Conservation (phyloP, 2,888 invertebrate species). For the Mycalesis mineus region DNA sequence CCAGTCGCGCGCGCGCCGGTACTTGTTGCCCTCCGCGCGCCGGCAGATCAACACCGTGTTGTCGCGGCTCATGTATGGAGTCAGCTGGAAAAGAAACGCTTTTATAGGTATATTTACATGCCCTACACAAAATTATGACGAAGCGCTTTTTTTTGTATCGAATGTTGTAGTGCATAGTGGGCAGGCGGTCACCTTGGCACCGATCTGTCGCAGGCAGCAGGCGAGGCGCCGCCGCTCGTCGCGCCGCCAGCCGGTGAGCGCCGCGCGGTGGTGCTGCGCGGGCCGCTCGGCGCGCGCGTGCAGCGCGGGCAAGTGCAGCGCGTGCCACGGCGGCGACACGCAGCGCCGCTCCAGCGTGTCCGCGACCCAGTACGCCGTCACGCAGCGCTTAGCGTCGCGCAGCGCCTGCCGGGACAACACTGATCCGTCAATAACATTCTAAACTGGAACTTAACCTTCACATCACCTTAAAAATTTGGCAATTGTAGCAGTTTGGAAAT, state of each 20-base stretch:
- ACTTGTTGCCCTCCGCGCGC: constrained; percentile 92
- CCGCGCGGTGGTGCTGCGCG: constrained; percentile 86
- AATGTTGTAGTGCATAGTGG: too few species aligned
- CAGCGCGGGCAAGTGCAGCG: constrained; percentile 92
- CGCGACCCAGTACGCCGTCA: constrained; percentile 93
- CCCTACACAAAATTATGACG: too few species aligned
- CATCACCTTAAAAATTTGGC: too few species aligned
- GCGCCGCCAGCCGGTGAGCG: constrained; percentile 93
- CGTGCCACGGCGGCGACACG: constrained; percentile 94
- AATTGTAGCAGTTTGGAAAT: too few species aligned
- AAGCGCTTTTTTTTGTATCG: too few species aligned
- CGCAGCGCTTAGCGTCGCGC: constrained; percentile 83
- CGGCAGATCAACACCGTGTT: constrained; percentile 87
- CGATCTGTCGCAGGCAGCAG: constrained; percentile 89
- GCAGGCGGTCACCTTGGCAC: constrained; percentile 82
- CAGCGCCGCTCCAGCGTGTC: constrained; percentile 92
- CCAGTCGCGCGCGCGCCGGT: constrained; percentile 94
- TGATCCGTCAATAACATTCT: too few species aligned
- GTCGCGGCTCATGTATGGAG: constrained; percentile 86
- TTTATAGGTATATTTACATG: too few species aligned
- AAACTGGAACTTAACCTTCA: too few species aligned
- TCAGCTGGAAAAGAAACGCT: too few species aligned
- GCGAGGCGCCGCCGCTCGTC: constrained; percentile 89
- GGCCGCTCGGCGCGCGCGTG: constrained; percentile 83
- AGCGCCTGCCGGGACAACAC: constrained; percentile 62